Conservation (phyloP, 2,113 vertebrate species). For the Bathybates hornii region DNA sequence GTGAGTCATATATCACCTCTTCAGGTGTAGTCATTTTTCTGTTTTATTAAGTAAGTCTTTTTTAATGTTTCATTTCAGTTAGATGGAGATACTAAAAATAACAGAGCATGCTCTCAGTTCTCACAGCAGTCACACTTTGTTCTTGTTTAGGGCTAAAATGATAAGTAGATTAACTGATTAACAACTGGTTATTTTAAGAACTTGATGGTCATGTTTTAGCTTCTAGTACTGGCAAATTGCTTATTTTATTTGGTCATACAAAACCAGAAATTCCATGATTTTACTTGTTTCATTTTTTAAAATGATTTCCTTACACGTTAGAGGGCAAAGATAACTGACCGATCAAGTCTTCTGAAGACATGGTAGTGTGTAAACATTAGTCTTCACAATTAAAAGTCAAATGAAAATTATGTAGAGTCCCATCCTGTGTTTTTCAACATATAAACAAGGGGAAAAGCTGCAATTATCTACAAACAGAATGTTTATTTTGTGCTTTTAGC, state of each 20-base stretch:
- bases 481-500: neutral
- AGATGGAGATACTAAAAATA: neutral
- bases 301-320: neutral
- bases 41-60: neutral
- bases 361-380: neutral
- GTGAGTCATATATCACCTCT: neutral
- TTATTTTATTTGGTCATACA: neutral
- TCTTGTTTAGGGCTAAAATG: neutral
- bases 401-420: neutral
- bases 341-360: neutral
- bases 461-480: neutral
- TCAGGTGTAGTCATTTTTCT: neutral
- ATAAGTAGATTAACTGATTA: neutral
- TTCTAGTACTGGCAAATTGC: neutral
- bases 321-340: neutral
- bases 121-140: neutral
- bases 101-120: neutral
- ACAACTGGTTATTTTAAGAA: neutral
- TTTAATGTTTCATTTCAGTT: neutral
- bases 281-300: neutral
- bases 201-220: neutral
- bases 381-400: neutral
- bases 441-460: neutral
- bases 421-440: neutral
- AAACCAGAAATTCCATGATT: neutral